Evolutionary conservation across 2,888 invertebrate species (phyloP), one percentile per base, ranked within the genome.

Genomic region (Neocrepidodera transversa): DNA sequence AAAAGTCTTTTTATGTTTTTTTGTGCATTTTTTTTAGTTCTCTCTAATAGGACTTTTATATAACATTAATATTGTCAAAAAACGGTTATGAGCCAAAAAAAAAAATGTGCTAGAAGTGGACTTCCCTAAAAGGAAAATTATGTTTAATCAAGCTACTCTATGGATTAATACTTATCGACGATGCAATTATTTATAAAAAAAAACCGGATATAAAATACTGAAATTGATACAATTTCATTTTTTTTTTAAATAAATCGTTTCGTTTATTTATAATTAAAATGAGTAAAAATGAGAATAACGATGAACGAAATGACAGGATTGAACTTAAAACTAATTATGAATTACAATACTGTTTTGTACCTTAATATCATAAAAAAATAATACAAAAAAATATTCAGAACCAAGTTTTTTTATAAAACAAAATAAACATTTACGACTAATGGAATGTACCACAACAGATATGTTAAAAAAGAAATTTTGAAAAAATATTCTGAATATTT

Each of bases 301-400:
- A 42, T 17, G 6, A 17, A 18, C 11, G n/a, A 42, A 36, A 36
- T 32, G 2, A 6, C n/a, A n/a, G 32, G 28, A 28, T 8, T 28
- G 28, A 8, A 28, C 7, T 28, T 28, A 28, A 11, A 14, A 36
- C 5, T 14, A 40, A 16, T 18, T 6, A 30, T 47, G 11, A 16
- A 16, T 13, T 23, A 43, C n/a, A 50, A 50, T 50, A 50, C 50
- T 50, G 50, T 38, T 50, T 50, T 50, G 50, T 50, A 50, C 50
- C 50, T 48, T 48, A 48, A 48, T n/a, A 32, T 30, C 20, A 17
- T n/a, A 17, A 17, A 47, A 10, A n/a, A 32, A 32, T 32, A 32
- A 48, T 32, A 48, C 18, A 11, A 49, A 49, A 49, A 36, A 14
- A 49, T 36, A 49, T 35, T 36, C 36, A 23, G 23, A 20, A 18